phyloP scores from a whole-genome alignment of 2,797 vertebrate genomes.

The Masticophis lateralis region DNA sequence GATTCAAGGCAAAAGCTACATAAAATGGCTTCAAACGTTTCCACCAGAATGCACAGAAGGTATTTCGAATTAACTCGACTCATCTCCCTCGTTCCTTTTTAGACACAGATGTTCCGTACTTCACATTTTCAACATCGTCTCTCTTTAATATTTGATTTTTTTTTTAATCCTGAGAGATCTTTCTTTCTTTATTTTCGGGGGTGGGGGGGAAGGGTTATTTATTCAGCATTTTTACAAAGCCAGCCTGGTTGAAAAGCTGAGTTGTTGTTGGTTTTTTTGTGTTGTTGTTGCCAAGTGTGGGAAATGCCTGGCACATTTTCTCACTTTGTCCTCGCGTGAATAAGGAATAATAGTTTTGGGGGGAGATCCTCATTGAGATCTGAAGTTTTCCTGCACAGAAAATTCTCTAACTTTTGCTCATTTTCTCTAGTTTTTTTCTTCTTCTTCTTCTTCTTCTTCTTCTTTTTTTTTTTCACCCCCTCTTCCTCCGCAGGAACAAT shows the following conservation, averaged over 20 bases:
- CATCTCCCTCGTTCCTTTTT: not conserved
- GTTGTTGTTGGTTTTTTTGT: conserved; percentile 1
- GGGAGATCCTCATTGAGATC: conserved; percentile 86
- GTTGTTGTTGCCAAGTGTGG: conserved; percentile 76
- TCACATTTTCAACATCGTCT: not conserved
- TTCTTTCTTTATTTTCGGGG: not conserved
- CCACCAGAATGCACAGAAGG: not conserved
- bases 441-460: not conserved
- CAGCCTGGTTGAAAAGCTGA: conserved; percentile 70
- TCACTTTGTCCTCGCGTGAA: conserved; percentile 78
- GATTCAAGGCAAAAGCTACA: not conserved
- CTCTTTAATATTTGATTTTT: conserved; percentile 9
- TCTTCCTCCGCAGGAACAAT: conserved; percentile 85
- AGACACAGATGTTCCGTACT: not conserved
- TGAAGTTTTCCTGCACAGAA: conserved; percentile 85
- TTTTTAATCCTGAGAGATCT: conserved; percentile 47
- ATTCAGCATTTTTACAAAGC: conserved; percentile 74
- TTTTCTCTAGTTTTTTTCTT: conserved; percentile 85
- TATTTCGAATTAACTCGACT: not conserved
- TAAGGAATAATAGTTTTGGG: conserved; percentile 82
- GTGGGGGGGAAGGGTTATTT: conserved; percentile 56
- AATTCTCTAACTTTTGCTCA: conserved; percentile 91
- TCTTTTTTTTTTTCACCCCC: conserved; percentile 69
- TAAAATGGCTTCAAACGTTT: not conserved
- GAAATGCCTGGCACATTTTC: conserved; percentile 89